Base-by-base conservation (phyloP, 2,113 vertebrate genomes). In the Potamarius usumacintae region DNA sequence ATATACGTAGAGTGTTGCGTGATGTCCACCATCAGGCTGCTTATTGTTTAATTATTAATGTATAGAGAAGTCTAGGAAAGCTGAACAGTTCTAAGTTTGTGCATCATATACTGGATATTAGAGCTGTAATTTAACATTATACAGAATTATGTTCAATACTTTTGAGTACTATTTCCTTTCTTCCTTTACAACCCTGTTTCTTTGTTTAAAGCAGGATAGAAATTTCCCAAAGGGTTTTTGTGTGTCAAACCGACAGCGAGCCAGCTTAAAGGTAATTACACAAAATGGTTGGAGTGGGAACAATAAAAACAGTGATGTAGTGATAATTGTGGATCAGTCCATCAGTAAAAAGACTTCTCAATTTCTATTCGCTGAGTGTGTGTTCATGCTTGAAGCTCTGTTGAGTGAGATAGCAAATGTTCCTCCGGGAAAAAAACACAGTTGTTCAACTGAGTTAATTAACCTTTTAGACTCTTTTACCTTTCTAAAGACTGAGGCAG, bases 251-350 rank as follows among this genome's bases (percentile, higher is more conserved):
- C 42, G n/a, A 57, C 53, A 69, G 83, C 69, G 9, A 84, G 58
- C 60, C 34, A 57, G 65, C 34, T 71, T 81, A 60, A 80, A 85
- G 83, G 57, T 85, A 87, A 84, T 88, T 83, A 84, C 27, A 86
- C 48, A 63, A 83, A 71, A 83, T 53, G 50, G 34, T 58, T 63
- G 71, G 63, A 71, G 57, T 86, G 63, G 80, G 80, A 83, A 86
- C 84, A 86, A 88, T 88, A 80, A 80, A 82, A 83, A 71, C 34
- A 48, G 53, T 20, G 67, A 53, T 87, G 65, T 82, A 85, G 63
- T 87, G 83, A 22, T 60, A 48, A n/a, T 83, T 78, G 80, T 86
- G 74, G 42, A 81, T 80, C 71, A 60, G 67, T 81, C 57, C 79
- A 62, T 60, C 79, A 81, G 79, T 81, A 60, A 57, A 83, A 79